A percentile compares a stretch with the other conserved stretches of the same genome.
Evolutionary conservation across 2,797 vertebrate genomes (phyloP).

Genomic region (Squalus acanthias): DNA sequence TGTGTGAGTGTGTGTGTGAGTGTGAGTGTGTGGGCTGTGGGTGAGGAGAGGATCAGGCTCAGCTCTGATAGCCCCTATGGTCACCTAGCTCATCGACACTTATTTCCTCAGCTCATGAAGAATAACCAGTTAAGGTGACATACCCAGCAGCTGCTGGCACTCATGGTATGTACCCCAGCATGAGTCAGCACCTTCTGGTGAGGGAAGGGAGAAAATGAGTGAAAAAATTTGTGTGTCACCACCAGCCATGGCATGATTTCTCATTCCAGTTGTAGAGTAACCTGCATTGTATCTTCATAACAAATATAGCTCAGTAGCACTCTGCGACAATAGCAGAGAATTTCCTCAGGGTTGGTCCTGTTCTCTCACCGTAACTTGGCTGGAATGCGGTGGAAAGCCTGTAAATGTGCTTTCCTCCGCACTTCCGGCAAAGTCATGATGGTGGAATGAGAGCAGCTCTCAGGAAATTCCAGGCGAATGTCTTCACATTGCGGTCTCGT

Average conservation of each 20-base stretch:
- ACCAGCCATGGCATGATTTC: background rate
- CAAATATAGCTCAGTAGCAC: background rate
- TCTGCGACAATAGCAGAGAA: background rate
- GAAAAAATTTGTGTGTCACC: background rate
- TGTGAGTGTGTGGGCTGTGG: background rate
- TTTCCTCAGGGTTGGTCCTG: too few relatives aligned
- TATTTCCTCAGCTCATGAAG: background rate
- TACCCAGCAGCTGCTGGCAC: background rate
- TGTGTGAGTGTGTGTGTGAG: too few relatives aligned
- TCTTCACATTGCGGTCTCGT: too few relatives aligned
- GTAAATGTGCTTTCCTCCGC: too few relatives aligned
- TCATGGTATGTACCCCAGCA: background rate
- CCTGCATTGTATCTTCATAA: background rate
- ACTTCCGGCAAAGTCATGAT: too few relatives aligned
- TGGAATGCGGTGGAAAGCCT: too few relatives aligned
- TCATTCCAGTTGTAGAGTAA: background rate
- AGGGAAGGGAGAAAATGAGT: background rate
- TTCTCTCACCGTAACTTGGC: too few relatives aligned
- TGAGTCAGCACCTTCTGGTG: background rate
- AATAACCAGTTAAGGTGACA: background rate
- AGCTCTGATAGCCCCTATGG: background rate
- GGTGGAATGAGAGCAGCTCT: too few relatives aligned
- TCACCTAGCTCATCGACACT: background rate
- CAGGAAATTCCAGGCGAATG: too few relatives aligned
- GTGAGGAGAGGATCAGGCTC: background rate